phyloP scores from a whole-genome alignment of 2,888 invertebrate genomes.

The Luffia ferchaultella region DNA sequence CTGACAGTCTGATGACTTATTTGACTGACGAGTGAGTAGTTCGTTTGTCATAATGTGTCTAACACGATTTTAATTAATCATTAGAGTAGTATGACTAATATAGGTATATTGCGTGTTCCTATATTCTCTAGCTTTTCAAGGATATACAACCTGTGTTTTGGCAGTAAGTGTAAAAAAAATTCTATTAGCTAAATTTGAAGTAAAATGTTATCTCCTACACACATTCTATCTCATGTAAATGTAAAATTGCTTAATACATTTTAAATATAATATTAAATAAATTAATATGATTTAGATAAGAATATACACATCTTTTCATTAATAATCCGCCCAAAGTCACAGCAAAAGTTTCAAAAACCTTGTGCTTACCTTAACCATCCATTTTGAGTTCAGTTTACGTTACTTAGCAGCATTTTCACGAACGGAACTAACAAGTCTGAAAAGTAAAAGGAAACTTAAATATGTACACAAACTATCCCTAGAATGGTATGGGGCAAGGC shows the following conservation, averaged over 20 bases:
- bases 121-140: not conserved
- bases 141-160: no score
- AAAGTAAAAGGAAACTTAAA: not conserved
- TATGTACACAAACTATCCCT: not conserved
- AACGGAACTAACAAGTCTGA: not conserved
- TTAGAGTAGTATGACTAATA: not conserved
- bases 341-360: no score
- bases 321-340: no score
- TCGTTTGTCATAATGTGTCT: slow-evolving; percentile 1
- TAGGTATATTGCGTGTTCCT: not conserved
- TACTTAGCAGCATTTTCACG: not conserved
- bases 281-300: no score
- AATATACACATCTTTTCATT: no score
- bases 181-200: no score
- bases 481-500: not conserved
- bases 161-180: no score
- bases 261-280: no score
- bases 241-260: no score
- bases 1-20: slow-evolving; percentile 64
- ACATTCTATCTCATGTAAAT: no score
- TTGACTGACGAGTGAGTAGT: slow-evolving; percentile 45
- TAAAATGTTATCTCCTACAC: no score
- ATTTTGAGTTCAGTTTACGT: not conserved
- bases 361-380: no score
- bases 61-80: not conserved